Evolutionary conservation across 2,113 vertebrate genomes (phyloP).

Genomic region (Silurus meridionalis): DNA sequence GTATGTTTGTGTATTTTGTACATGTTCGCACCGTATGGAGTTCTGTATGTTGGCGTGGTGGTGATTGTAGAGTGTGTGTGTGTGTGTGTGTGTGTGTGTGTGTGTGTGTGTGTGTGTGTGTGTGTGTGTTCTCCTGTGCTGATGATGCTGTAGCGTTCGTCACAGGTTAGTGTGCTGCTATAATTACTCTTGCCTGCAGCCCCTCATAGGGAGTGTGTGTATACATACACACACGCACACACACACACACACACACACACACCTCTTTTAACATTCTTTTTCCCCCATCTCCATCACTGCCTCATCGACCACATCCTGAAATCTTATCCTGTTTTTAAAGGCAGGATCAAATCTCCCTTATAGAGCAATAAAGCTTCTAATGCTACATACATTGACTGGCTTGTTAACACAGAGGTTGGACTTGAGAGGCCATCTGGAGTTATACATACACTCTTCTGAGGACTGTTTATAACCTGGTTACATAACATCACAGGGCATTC

Average conservation of each 20-base stretch:
- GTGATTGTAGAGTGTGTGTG: not conserved
- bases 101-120: not conserved
- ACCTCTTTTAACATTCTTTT: no score
- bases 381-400: conserved; percentile 34
- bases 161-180: conserved; percentile 64
- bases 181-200: conserved; percentile 74
- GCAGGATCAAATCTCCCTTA: not conserved
- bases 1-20: not conserved
- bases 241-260: not conserved
- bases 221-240: conserved; percentile 62
- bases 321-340: not conserved
- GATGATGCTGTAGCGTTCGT: conserved; percentile 32
- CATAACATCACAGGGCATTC: conserved; percentile 6
- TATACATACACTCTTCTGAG: not conserved
- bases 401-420: conserved; percentile 6
- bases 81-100: not conserved
- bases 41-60: not conserved
- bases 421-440: not conserved
- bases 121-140: conserved; percentile 49
- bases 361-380: not conserved
- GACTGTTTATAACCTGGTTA: conserved; percentile 6
- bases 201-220: conserved; percentile 72
- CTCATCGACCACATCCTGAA: not conserved
- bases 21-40: not conserved
- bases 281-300: not conserved